Conservation (phyloP, 2,797 vertebrate species). For the Momotus momota region DNA sequence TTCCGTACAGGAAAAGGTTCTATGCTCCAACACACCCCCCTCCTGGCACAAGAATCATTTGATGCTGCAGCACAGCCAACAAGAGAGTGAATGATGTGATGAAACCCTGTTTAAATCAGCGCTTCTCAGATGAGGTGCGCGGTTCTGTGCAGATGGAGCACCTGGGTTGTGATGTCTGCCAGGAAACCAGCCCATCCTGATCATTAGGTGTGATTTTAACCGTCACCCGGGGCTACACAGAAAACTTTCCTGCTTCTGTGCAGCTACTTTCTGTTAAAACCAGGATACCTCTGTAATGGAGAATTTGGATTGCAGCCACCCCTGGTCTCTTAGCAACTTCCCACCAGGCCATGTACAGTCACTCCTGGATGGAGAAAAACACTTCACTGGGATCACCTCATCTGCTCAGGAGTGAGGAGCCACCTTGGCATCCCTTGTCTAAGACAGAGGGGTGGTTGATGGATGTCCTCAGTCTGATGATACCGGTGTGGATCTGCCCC, state of each 20-base stretch:
- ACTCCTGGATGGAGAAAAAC: not conserved
- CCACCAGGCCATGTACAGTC: not conserved
- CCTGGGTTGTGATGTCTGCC: not conserved
- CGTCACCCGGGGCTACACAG: fast-evolving
- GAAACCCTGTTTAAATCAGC: not conserved
- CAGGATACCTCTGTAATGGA: not conserved
- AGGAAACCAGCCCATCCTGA: not conserved
- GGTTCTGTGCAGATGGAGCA: not conserved
- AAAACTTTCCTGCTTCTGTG: not conserved
- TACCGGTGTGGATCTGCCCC: not conserved
- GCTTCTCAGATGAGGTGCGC: not conserved
- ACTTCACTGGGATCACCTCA: not conserved
- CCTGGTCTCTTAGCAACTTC: not conserved
- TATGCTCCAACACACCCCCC: not conserved
- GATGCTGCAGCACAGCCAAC: not conserved
- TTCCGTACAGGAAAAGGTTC: not conserved
- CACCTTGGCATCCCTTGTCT: not conserved
- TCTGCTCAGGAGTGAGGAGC: not conserved
- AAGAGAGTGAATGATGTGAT: not conserved
- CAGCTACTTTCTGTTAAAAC: not conserved
- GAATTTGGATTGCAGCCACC: not conserved
- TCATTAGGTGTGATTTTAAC: not conserved
- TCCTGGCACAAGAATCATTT: not conserved
- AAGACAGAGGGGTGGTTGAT: not conserved
- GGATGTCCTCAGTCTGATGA: not conserved